These are phyloP conservation scores for Sphenopsis melanotis DNA, from an alignment of 2,797 vertebrate species.

Conservation along the genomic window DNA sequence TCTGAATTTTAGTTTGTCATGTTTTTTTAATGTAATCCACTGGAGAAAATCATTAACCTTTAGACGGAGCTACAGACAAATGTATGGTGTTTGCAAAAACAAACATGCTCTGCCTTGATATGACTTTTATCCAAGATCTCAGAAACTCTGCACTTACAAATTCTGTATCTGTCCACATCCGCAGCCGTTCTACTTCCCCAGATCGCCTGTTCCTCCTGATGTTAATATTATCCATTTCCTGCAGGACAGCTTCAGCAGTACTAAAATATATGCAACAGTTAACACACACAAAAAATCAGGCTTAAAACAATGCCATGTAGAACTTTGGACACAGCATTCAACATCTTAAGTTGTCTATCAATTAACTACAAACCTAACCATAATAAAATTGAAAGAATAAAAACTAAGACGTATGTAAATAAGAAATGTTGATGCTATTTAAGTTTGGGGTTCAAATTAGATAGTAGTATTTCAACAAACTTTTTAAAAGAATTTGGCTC, in stretches of 20 bases:
- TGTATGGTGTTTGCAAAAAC: not conserved
- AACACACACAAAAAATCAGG: not conserved
- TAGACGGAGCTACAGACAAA: not conserved
- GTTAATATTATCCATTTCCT: constrained; percentile 99
- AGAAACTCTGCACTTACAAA: constrained; percentile 81
- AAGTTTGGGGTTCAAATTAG: not conserved
- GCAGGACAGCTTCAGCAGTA: constrained; percentile 96
- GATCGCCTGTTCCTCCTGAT: constrained; percentile 89
- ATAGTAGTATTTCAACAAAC: not conserved
- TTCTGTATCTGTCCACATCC: constrained; percentile 99
- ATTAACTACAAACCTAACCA: not conserved
- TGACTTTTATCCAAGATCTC: not conserved
- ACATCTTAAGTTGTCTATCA: not conserved
- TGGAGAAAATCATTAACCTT: not conserved
- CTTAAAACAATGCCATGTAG: not conserved
- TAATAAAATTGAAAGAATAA: not conserved
- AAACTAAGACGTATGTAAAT: not conserved
- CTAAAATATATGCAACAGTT: constrained; percentile 65
- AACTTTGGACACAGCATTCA: not conserved
- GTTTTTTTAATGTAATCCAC: not conserved
- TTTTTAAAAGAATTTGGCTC: rapidly evolving
- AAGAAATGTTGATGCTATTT: not conserved
- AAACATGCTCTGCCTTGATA: rapidly evolving
- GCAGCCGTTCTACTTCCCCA: constrained; percentile 92
- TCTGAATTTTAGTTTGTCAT: not conserved